Percentiles rank a stretch among this genome's conserved stretches.
These are phyloP conservation scores for Parthenolecanium corni DNA, from an alignment of 2,888 invertebrate species.

Conservation along the genomic window DNA sequence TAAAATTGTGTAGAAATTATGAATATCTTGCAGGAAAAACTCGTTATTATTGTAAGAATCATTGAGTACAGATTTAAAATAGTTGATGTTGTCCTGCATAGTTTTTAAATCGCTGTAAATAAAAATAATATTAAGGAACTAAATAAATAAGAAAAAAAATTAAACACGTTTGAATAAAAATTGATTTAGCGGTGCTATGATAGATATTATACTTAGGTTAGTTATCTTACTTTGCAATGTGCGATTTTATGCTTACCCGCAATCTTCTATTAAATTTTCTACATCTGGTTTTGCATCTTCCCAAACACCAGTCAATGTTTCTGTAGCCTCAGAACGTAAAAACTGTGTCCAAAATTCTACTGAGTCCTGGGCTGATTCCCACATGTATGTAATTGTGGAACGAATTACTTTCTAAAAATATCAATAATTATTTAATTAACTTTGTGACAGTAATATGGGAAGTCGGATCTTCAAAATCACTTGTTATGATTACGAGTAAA, in stretches of 20 bases:
- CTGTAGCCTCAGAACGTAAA: conserved; percentile 55
- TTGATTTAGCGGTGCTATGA: too few relatives aligned
- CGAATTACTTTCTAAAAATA: conserved; percentile 1
- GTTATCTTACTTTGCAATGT: too few relatives aligned
- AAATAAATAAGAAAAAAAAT: too few relatives aligned
- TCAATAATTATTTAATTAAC: not conserved
- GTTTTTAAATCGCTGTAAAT: conserved; percentile 35
- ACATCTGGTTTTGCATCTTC: conserved; percentile 59
- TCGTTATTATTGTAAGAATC: conserved; percentile 68
- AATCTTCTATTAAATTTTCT: conserved; percentile 57
- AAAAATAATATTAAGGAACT: too few relatives aligned
- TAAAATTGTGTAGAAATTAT: conserved; percentile 54
- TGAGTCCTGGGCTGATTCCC: conserved; percentile 34
- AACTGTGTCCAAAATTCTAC: conserved; percentile 54
- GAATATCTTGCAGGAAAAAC: conserved; percentile 69
- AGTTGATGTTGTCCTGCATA: conserved; percentile 36
- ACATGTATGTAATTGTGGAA: conserved; percentile 24
- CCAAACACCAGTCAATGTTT: conserved; percentile 60
- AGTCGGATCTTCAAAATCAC: too few relatives aligned
- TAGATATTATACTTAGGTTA: too few relatives aligned
- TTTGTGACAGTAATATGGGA: too few relatives aligned
- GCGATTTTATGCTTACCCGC: conserved; percentile 46
- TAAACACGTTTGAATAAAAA: too few relatives aligned
- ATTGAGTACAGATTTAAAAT: conserved; percentile 58
- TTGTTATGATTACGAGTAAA: too few relatives aligned